A percentile compares a stretch with the other conserved stretches of the same genome.
Conservation (phyloP, 2,888 invertebrate genomes). For the Sminthurinus aureus region DNA sequence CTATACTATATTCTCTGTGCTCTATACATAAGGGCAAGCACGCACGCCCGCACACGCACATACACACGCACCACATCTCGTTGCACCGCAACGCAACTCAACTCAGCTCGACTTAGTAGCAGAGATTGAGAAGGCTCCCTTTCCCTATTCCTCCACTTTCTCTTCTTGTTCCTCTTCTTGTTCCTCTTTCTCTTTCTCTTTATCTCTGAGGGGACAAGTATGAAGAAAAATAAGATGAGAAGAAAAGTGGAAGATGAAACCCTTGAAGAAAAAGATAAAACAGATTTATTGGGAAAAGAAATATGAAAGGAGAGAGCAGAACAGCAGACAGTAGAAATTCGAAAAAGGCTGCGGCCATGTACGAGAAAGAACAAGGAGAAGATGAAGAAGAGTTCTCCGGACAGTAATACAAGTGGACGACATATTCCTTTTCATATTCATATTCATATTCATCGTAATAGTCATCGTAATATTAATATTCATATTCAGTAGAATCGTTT, state of each 20-base stretch:
- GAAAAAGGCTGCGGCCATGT: too few species aligned
- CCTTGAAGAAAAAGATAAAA: conserved; percentile 42
- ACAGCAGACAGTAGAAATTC: too few species aligned
- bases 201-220: conserved; percentile 11
- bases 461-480: not conserved
- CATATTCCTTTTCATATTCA: too few species aligned
- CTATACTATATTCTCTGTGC: too few species aligned
- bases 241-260: not conserved
- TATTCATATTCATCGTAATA: not conserved
- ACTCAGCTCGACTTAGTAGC: too few species aligned
- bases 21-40: too few species aligned
- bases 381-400: not conserved
- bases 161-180: not conserved
- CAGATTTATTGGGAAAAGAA: conserved; percentile 37
- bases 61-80: too few species aligned
- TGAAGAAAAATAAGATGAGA: too few species aligned
- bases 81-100: too few species aligned
- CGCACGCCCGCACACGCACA: too few species aligned
- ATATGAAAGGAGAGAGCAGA: not conserved
- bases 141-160: not conserved
- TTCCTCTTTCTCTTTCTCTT: conserved; percentile 7
- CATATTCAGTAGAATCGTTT: conserved; percentile 38
- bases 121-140: not conserved
- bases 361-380: not conserved
- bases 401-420: not conserved